Conservation (phyloP, 2,797 vertebrate species). For the Acipenser ruthenus region DNA sequence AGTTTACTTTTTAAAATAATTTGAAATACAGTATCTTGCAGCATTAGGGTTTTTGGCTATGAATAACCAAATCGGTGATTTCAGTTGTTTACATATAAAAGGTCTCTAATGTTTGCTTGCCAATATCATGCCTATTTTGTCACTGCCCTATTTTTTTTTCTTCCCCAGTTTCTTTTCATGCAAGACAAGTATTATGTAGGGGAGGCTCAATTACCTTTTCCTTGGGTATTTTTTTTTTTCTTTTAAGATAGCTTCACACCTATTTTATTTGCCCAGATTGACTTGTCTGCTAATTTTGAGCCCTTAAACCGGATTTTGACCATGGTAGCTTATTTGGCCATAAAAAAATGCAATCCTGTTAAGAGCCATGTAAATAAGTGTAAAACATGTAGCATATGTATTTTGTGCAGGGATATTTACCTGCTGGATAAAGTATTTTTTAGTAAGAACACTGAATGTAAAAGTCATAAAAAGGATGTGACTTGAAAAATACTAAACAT, state of each 20-base stretch:
- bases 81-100: background rate
- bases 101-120: constrained; percentile 31
- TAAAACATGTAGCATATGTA: constrained; percentile 98
- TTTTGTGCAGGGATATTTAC: constrained; percentile 71
- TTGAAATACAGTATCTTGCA: too few species aligned
- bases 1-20: background rate
- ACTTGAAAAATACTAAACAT: constrained; percentile 45
- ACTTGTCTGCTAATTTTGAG: constrained; percentile 31
- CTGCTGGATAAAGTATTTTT: constrained; percentile 85
- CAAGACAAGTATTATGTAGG: too few species aligned
- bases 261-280: background rate
- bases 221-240: too few species aligned
- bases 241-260: background rate
- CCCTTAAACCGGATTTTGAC: constrained; percentile 29
- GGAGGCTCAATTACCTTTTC: too few species aligned
- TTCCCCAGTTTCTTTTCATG: too few species aligned
- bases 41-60: too few species aligned
- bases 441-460: constrained; percentile 97
- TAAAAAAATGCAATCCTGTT: constrained; percentile 45
- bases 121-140: constrained; percentile 35
- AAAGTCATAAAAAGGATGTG: constrained; percentile 65
- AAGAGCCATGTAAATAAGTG: constrained; percentile 95
- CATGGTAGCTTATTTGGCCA: constrained; percentile 51
- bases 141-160: constrained; percentile 28
- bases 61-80: too few species aligned